Conservation (phyloP, 1,140 invertebrate genomes). For the Diorhabda sublineata region DNA sequence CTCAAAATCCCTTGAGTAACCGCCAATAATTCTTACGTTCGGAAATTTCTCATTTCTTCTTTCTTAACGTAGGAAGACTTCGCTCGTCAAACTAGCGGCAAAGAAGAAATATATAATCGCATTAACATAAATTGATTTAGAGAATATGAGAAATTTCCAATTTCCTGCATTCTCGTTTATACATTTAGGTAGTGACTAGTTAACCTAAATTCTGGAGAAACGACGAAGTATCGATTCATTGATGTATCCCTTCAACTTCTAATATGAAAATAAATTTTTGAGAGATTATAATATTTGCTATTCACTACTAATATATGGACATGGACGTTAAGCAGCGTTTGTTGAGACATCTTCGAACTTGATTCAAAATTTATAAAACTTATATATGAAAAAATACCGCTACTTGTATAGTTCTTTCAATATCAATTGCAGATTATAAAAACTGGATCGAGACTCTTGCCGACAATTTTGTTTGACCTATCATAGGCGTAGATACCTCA, state of each 20-base stretch:
- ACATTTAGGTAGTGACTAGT: conserved; percentile 1
- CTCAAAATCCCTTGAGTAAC: too few relatives aligned
- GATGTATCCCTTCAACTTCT: background rate
- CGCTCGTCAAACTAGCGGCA: conserved; percentile 10
- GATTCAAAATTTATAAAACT: background rate
- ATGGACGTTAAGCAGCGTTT: background rate
- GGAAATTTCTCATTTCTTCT: conserved; percentile 1
- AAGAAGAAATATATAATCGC: conserved; percentile 30
- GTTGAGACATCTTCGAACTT: background rate
- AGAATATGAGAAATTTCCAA: conserved; percentile 32
- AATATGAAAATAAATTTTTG: background rate
- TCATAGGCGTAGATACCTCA: too few relatives aligned
- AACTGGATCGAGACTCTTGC: too few relatives aligned
- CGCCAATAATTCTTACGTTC: background rate
- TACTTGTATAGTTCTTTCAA: too few relatives aligned
- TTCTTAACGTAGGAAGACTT: background rate
- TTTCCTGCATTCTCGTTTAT: conserved; percentile 17
- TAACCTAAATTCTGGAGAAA: background rate
- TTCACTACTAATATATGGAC: background rate
- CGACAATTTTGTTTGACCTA: too few relatives aligned
- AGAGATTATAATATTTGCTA: background rate
- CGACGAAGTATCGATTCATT: background rate
- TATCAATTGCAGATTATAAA: too few relatives aligned
- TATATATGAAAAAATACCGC: background rate
- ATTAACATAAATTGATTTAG: conserved; percentile 32